phyloP scores from a whole-genome alignment of 2,888 invertebrate species.

The Drosophila borealis region DNA sequence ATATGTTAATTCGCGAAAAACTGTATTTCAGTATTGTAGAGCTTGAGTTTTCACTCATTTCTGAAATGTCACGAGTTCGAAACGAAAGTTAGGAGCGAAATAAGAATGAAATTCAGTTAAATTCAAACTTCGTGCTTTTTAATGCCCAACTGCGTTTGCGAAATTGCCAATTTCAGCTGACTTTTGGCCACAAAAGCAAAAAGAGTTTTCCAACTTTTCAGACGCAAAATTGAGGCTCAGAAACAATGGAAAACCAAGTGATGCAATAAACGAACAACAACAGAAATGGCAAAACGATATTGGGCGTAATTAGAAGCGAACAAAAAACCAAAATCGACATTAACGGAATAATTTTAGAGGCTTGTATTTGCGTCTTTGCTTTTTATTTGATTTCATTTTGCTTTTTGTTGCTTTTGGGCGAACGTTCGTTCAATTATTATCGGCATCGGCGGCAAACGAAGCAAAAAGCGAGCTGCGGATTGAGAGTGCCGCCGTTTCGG shows the following conservation, averaged over 20 bases:
- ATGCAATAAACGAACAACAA: conserved; percentile 49
- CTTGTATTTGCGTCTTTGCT: conserved; percentile 48
- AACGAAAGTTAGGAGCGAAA: conserved; percentile 1
- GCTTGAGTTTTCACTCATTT: not conserved
- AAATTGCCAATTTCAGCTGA: conserved; percentile 47
- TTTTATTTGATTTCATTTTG: conserved; percentile 10
- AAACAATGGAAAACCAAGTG: conserved; percentile 61
- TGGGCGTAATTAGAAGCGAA: conserved; percentile 54
- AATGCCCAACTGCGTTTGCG: not conserved
- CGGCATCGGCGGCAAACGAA: conserved; percentile 55
- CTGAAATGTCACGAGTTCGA: too few species aligned
- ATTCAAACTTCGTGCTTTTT: not conserved
- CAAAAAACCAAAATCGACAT: conserved; percentile 22
- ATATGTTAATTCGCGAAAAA: too few species aligned
- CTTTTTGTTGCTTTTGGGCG: conserved; percentile 35
- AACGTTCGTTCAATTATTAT: conserved; percentile 67
- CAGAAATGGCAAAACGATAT: conserved; percentile 32
- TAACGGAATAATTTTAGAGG: conserved; percentile 46
- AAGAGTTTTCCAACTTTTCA: conserved; percentile 57
- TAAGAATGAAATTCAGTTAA: conserved; percentile 10
- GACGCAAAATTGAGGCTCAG: conserved; percentile 33
- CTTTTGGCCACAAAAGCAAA: conserved; percentile 37
- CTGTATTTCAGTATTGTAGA: not conserved
- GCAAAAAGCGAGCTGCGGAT: conserved; percentile 34
- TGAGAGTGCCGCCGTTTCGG: conserved; percentile 23